Percentiles rank a stretch among this genome's conserved stretches.
phyloP scores from a whole-genome alignment of 2,888 invertebrate genomes.

The Hyalella azteca region DNA sequence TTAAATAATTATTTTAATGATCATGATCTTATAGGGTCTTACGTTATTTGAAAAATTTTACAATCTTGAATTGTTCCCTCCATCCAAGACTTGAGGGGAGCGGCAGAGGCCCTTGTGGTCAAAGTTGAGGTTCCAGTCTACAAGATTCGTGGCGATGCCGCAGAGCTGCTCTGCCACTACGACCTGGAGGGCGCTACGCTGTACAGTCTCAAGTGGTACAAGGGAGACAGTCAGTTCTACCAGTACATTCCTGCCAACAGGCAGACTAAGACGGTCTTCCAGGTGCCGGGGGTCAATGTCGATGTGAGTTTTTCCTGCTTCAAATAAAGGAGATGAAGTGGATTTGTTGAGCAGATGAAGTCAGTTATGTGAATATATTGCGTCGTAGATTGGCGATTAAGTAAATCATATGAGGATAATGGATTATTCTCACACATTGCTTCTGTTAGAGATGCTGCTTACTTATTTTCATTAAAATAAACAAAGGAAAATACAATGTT shows the following conservation, averaged over 20 bases:
- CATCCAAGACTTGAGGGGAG: background rate
- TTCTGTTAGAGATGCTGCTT: too few species aligned
- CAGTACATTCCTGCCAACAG: conserved; percentile 52
- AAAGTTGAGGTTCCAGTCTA: conserved; percentile 46
- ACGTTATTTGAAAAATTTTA: too few species aligned
- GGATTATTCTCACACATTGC: too few species aligned
- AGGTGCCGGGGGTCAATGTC: conserved; percentile 45
- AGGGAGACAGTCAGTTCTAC: conserved; percentile 56
- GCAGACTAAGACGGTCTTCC: conserved; percentile 44
- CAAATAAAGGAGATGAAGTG: too few species aligned
- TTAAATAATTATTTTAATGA: too few species aligned
- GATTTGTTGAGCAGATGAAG: too few species aligned
- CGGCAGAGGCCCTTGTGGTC: conserved; percentile 38
- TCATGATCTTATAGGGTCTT: too few species aligned
- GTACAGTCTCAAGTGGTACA: conserved; percentile 57
- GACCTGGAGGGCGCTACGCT: conserved; percentile 46
- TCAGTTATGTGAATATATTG: too few species aligned
- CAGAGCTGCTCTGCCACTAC: conserved; percentile 47
- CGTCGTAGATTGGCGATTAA: too few species aligned
- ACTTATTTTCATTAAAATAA: too few species aligned
- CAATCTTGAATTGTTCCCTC: background rate
- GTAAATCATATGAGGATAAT: too few species aligned
- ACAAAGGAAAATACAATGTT: too few species aligned
- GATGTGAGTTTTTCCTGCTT: conserved; percentile 53
- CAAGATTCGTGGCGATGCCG: conserved; percentile 44